Conservation (phyloP, 2,113 vertebrate species). For the Scopus umbretta region DNA sequence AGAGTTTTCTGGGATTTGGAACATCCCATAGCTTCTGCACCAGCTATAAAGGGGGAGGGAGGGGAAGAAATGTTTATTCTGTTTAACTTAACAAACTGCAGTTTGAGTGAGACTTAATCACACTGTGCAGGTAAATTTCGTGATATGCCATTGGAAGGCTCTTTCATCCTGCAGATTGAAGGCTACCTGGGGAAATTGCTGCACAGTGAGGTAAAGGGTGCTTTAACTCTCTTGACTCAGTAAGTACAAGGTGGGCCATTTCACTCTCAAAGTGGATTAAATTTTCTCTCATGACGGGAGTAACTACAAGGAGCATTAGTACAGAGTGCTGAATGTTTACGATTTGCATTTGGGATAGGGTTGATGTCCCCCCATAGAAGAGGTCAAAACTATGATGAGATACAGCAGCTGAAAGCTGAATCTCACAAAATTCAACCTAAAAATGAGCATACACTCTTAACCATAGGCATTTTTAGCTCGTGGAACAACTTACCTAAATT, state of each 20-base stretch:
- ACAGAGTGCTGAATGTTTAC: background rate
- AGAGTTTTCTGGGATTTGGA: conserved; percentile 12
- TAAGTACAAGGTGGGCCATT: background rate
- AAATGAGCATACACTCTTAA: background rate
- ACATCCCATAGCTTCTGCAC: background rate
- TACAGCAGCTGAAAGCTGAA: background rate
- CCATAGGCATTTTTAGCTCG: background rate
- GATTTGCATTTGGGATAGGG: background rate
- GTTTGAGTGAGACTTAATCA: conserved; percentile 42
- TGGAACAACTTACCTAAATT: conserved; percentile 37
- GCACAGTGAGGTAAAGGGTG: background rate
- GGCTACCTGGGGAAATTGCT: conserved; percentile 27
- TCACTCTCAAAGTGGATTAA: background rate
- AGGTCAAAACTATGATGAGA: background rate
- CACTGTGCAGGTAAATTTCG: background rate
- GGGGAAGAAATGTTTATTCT: conserved; percentile 10
- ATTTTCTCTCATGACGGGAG: background rate
- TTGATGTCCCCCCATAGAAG: background rate
- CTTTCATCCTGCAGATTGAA: conserved; percentile 58
- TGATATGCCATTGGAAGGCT: background rate
- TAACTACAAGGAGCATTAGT: background rate
- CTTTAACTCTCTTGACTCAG: background rate
- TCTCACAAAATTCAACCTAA: background rate
- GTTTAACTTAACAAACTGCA: background rate
- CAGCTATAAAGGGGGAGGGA: background rate